phyloP scores from a whole-genome alignment of 2,113 vertebrate genomes.

The Salminus brasiliensis region DNA sequence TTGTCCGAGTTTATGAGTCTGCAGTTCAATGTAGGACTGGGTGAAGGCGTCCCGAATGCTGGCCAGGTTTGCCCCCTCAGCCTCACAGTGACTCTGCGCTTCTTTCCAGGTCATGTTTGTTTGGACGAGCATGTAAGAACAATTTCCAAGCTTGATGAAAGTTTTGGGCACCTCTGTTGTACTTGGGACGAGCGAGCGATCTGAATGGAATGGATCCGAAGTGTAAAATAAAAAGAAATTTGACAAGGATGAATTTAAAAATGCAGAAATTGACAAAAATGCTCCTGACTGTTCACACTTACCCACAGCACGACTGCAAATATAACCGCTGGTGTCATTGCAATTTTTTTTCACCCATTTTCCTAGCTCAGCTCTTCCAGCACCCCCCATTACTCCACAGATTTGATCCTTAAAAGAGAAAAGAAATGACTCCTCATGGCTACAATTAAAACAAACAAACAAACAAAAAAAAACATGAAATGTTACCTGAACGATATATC shows the following conservation, averaged over 20 bases:
- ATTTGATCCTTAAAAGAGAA: constrained; percentile 69
- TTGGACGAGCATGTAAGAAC: constrained; percentile 78
- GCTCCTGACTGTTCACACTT: constrained; percentile 36
- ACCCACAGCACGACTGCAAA: constrained; percentile 83
- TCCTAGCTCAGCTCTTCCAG: constrained; percentile 57
- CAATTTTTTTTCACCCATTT: constrained; percentile 82
- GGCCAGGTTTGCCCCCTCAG: constrained; percentile 70
- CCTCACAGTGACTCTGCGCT: constrained; percentile 74
- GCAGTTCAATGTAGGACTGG: constrained; percentile 79
- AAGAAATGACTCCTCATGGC: too few species aligned
- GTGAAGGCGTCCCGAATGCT: constrained; percentile 81
- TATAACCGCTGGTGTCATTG: constrained; percentile 77
- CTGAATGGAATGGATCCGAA: too few species aligned
- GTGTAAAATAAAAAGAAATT: too few species aligned
- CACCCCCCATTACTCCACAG: constrained; percentile 80
- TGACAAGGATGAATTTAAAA: neutral
- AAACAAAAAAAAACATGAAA: too few species aligned
- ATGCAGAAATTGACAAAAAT: neutral
- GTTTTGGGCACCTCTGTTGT: constrained; percentile 58
- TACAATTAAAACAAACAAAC: too few species aligned
- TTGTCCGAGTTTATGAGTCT: constrained; percentile 69
- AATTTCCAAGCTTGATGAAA: constrained; percentile 74
- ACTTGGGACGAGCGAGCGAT: constrained; percentile 60
- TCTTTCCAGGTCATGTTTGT: constrained; percentile 83
- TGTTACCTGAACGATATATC: too few species aligned